Base-by-base conservation (phyloP, 2,888 invertebrate genomes). In the Netelia fuscicornis region DNA sequence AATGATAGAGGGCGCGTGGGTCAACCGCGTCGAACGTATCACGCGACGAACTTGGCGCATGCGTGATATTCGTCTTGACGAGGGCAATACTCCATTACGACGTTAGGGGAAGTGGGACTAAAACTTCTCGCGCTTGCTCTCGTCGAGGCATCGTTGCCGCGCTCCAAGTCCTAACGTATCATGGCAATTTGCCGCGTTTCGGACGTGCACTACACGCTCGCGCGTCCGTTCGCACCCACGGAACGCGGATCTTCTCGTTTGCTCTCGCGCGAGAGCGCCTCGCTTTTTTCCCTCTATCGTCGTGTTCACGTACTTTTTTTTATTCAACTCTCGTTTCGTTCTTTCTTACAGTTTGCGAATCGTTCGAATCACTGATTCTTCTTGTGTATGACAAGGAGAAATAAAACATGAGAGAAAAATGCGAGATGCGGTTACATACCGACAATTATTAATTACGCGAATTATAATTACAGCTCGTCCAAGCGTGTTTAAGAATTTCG, bases 361-460 rank as follows among this genome's bases (percentile, higher is more conserved):
- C 87, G 87, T 87, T 84, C 74, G 81, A 80, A 74, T 86, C 81
- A 74, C 78, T 80, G 86, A 76, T 78, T 86, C 85, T 83, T 71
- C 83, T 58, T 58, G 20, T 23, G 0, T 20, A 58, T 8, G 9
- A n/a, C 58, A 82, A 62, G 82, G 20, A 62, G 64, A 20, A 23
- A 58, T 64, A 25, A 74, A 56, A 13, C 48, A 56, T 60, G 48
- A 48, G 44, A 48, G 25, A 30, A 77, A 62, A 77, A 74, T 65
- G 37, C 77, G 56, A 44, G 23, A 10, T 52, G 67, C 75, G 52
- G 70, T 85, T 84, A 58, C 72, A 20, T 52, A 77, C 76, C 78
- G 9, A 54, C 60, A 6, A 37, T 37, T 37, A 37, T 37, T 30
- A 48, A 85, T 79, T 75, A 75, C 79, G 56, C 52, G 70, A 70